phyloP scores from a whole-genome alignment of 2,888 invertebrate genomes.

The Drosophila mayaguana region DNA sequence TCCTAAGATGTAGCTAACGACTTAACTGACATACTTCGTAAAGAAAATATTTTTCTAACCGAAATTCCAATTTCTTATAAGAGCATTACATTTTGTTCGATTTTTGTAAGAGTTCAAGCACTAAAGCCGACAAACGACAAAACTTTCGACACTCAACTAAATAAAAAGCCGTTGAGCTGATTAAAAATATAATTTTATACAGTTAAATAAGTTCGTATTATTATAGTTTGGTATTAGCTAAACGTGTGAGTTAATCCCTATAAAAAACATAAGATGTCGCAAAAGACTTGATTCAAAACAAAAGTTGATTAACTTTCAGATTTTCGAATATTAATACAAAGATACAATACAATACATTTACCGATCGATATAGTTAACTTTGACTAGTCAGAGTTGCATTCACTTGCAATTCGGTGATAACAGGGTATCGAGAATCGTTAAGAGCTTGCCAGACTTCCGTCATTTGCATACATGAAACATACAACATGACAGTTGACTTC shows the following conservation, averaged over 20 bases:
- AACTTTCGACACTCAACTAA: slow-evolving; percentile 3
- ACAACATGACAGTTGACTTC: slow-evolving; percentile 84
- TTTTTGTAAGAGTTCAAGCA: background rate
- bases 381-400: background rate
- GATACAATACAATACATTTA: background rate
- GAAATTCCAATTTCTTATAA: background rate
- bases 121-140: background rate
- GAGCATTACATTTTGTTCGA: background rate
- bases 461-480: slow-evolving; percentile 75
- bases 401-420: background rate
- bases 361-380: background rate
- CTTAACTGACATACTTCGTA: too few species aligned
- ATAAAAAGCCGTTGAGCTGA: slow-evolving; percentile 3
- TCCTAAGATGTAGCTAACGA: background rate
- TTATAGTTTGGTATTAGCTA: slow-evolving; percentile 2
- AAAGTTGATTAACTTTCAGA: background rate
- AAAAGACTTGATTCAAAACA: background rate
- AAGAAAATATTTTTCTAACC: background rate
- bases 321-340: background rate
- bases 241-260: background rate
- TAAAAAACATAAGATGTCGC: background rate
- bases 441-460: slow-evolving; percentile 77
- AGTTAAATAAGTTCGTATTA: slow-evolving; percentile 5
- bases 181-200: background rate
- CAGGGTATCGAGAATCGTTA: slow-evolving; percentile 30